Evolutionary conservation across 2,888 invertebrate genomes (phyloP), one percentile per base, ranked within the genome.

Genomic region (Drosophila longiperda): DNA sequence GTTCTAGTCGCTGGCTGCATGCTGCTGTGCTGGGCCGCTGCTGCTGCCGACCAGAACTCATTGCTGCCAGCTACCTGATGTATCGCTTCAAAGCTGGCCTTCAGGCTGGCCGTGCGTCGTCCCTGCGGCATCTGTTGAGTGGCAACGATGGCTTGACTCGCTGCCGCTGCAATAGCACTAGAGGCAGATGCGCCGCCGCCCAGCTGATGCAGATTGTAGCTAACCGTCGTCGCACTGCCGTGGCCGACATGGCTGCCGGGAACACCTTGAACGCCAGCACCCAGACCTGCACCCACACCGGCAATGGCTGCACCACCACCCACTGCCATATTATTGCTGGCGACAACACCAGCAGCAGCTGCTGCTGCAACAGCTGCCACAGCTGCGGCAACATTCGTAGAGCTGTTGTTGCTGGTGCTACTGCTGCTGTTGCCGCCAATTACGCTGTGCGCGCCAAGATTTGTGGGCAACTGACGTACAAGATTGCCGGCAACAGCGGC

Each of bases 91-190:
- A 98, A 98, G 36, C 98, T 98, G 17, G 99, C 98, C 93, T 99
- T 99, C 80, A 99, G 94, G 86, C 98, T 98, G 2, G 98, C 97
- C 0, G 98, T 98, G 62, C 99, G 95, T 53, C 99, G 95, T 0
- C 99, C 99, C 87, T 98, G 98, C 90, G 97, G 97, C 97, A 98
- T 98, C 95, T 97, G 97, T 90, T 99, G 98, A 3, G 99, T 99
- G 1, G 98, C 98, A 7, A 97, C 98, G 73, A 99, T 98, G 0
- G 99, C 99, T 92, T 99, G 98, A 29, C 98, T 98, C 0, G 98
- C 99, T 1, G 99, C 98, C 0, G 97, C 98, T 0, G 97, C 98
- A 65, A 99, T 97, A 1, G 98, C 97, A 87, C 96, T 97, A 15
- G 97, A 97, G 1, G 97, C 97, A 4, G 91, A 81, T 0, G 83